Base-by-base conservation (phyloP, 1,140 invertebrate species). In the Neuroterus valhalla region DNA sequence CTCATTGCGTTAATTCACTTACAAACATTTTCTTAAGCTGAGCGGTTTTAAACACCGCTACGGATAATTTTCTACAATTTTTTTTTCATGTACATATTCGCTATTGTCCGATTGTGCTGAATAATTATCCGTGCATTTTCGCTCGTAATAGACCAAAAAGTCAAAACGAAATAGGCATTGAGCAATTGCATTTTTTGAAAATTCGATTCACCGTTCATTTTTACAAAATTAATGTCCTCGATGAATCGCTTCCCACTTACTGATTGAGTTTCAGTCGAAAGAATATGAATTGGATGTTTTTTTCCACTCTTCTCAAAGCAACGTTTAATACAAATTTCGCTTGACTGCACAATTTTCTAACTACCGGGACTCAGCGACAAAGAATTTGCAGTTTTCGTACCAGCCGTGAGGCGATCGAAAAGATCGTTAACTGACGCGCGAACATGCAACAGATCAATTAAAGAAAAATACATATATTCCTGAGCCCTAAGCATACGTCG, bases 81-180 rank as follows among this genome's bases (percentile, higher is more conserved):
- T 52, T 55, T 38, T 38, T 68, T 66, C 66, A 71, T 72, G 66
- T 19, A 70, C 14, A 44, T 48, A 21, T 17, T 71, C 45, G 31
- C 71, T 71, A 43, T 74, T 78, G 66, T 68, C 45, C 74, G 70
- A 74, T 68, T 74, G 62, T 68, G 52, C 52, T 62, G n/a, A 31
- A 62, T 62, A 31, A 62, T 62, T 62, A 62, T 31, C 52, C 52
- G 52, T 31, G 52, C 52, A 62, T 62, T 26, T 62, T 62, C 23
- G 12, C 19, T 52, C 19, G 17, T 21, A 21, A 21, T 52, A 21
- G 19, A 8, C 21, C 23, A 19, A 11, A 62, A 26, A 62, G 21
- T 55, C 52, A 62, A 55, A 23, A 55, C 23, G 26, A 62, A 62
- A 62, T 62, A 62, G 31, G 52, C 52, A 62, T 62, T 55, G 21